These are phyloP conservation scores for Origma solitaria DNA, from an alignment of 2,113 vertebrate genomes.

Conservation along the genomic window DNA sequence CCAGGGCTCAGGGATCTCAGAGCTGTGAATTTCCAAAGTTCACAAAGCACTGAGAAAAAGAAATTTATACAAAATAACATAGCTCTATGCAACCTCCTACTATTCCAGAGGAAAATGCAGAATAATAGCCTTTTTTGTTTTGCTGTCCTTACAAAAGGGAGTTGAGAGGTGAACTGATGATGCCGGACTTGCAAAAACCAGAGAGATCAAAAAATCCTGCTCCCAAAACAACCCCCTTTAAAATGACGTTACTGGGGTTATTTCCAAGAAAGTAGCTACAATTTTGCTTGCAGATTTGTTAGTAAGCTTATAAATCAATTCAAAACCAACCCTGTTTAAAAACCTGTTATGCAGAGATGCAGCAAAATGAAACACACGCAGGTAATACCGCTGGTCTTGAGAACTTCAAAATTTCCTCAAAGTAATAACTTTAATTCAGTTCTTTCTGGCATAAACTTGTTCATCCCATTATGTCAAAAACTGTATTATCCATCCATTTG, in stretches of 20 bases:
- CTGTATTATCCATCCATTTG: slow-evolving; percentile 82
- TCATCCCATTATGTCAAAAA: slow-evolving; percentile 84
- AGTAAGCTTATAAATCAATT: slow-evolving; percentile 57
- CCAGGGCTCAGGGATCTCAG: not conserved
- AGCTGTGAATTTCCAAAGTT: not conserved
- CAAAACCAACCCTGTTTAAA: slow-evolving; percentile 48
- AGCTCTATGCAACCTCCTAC: not conserved
- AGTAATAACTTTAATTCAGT: slow-evolving; percentile 82
- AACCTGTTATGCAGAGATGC: slow-evolving; percentile 54
- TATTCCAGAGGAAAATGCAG: not conserved
- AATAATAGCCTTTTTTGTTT: slow-evolving; percentile 15
- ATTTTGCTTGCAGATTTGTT: slow-evolving; percentile 53
- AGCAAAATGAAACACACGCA: slow-evolving; percentile 46
- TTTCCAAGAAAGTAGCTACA: slow-evolving; percentile 54
- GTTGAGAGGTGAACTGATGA: slow-evolving; percentile 1
- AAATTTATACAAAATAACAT: not conserved
- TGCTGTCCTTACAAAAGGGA: slow-evolving; percentile 4
- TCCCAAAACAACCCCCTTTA: not conserved
- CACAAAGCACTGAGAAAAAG: not conserved
- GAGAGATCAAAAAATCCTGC: not conserved
- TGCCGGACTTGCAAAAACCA: not conserved
- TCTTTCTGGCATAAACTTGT: slow-evolving; percentile 81
- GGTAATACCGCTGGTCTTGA: slow-evolving; percentile 60
- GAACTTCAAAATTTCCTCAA: slow-evolving; percentile 76
- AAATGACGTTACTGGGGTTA: slow-evolving; percentile 28